Evolutionary conservation across 2,113 vertebrate species (phyloP), one percentile per base, ranked within the genome.

Genomic region (Elephas maximus): DNA sequence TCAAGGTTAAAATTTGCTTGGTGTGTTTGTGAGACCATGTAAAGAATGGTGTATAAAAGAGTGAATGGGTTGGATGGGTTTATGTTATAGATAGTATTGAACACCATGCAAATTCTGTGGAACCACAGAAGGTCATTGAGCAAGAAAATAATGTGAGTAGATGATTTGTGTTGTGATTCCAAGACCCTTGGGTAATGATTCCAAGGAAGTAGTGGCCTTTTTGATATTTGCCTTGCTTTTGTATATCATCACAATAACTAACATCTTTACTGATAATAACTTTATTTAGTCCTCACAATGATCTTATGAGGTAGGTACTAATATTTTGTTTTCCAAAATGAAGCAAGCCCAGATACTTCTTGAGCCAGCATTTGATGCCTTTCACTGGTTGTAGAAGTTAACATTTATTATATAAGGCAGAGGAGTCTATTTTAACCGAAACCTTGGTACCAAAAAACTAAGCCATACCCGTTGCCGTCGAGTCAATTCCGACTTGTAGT

Each of bases 341-440:
- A 78, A 41, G 37, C 23, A 78, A 60, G 48, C 33, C 62, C 91
- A 1, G 37, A 69, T n/a, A 73, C 69, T 73, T 73, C 9, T 18
- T 37, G 71, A 92, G 33, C 53, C 63, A 85, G 44, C 7, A 60
- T 60, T 67, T 95, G 86, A 80, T 78, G 14, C 4, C 6, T 89
- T 45, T 79, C 4, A 45, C 12, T 51, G 23, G 12, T 78, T 81
- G 12, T 53, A 78, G 53, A 88, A 78, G 44, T 80, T 90, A 89
- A 60, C 30, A 17, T 67, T 92, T 79, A 53, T 84, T 92, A 45
- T 3, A 80, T 86, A 85, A 92, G 30, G 73, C 30, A 62, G 0
- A 90, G 28, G 17, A 92, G 65, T 90, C 28, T 90, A 12, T 73
- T 92, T 89, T 85, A 94, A 48, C 90, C 17, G 41, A 73, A 73